phyloP scores from a whole-genome alignment of 37 sponge, comb jelly and placozoan species.

The Tethya wilhelma region DNA sequence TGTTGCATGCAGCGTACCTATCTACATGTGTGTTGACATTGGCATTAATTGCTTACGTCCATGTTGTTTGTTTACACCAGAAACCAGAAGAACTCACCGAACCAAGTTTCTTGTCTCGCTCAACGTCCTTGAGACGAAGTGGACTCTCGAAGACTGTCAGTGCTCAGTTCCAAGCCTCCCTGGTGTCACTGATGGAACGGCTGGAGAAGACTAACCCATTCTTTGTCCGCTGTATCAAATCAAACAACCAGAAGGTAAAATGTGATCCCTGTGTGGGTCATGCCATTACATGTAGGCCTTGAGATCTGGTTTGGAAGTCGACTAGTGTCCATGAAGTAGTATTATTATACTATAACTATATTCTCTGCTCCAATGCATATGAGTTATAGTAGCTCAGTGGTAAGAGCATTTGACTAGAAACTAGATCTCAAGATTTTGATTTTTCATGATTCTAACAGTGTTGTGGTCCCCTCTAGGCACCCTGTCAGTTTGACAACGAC shows the following conservation, averaged over 20 bases:
- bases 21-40: too few relatives aligned
- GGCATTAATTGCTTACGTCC: too few relatives aligned
- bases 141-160: slow-evolving; percentile 83
- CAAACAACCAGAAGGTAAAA: slow-evolving; percentile 75
- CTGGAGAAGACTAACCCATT: slow-evolving; percentile 87
- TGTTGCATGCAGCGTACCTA: not conserved
- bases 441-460: not conserved
- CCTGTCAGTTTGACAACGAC: slow-evolving; percentile 83
- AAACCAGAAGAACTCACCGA: too few relatives aligned
- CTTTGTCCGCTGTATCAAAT: slow-evolving; percentile 96
- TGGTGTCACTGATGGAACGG: slow-evolving; percentile 83
- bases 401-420: too few relatives aligned
- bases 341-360: too few relatives aligned
- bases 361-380: not conserved
- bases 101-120: slow-evolving; percentile 1
- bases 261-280: not conserved
- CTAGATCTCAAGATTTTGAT: not conserved
- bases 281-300: not conserved
- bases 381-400: not conserved
- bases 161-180: slow-evolving; percentile 85
- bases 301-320: not conserved
- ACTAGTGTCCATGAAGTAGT: too few relatives aligned
- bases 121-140: slow-evolving; percentile 23
- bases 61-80: too few relatives aligned
- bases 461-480: slow-evolving; percentile 32